A percentile compares a stretch with the other conserved stretches of the same genome.
Conservation (phyloP, 2,797 vertebrate species). For the Eulemur albifrons region DNA sequence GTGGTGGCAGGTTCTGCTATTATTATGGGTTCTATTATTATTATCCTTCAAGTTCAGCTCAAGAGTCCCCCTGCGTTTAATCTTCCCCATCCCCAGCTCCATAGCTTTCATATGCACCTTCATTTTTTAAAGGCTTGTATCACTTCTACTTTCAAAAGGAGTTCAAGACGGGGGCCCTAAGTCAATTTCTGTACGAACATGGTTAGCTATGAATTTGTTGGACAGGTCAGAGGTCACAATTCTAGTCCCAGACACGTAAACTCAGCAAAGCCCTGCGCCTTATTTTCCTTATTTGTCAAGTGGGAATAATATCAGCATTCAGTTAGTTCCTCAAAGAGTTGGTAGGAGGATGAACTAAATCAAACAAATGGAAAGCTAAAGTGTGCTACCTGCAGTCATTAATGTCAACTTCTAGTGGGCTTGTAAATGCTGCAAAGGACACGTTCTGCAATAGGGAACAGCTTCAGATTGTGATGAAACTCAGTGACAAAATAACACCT, state of each 20-base stretch:
- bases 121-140: not conserved
- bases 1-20: not conserved
- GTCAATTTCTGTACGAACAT: not conserved
- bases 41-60: not conserved
- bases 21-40: not conserved
- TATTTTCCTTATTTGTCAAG: slow-evolving; percentile 19
- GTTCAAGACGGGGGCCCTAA: not conserved
- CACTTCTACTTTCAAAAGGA: not conserved
- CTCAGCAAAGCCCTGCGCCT: not conserved
- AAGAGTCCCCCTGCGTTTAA: not conserved
- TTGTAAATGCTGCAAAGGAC: slow-evolving; percentile 7
- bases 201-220: not conserved
- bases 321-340: slow-evolving; percentile 21
- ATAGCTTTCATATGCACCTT: not conserved
- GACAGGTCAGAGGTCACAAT: not conserved
- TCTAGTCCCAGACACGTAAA: not conserved
- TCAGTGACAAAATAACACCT: not conserved
- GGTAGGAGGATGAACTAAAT: not conserved
- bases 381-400: not conserved
- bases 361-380: not conserved
- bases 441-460: not conserved
- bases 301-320: not conserved
- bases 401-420: not conserved
- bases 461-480: not conserved
- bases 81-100: not conserved